phyloP scores from a whole-genome alignment of 1,140 invertebrate genomes.

The Myzus persicae region DNA sequence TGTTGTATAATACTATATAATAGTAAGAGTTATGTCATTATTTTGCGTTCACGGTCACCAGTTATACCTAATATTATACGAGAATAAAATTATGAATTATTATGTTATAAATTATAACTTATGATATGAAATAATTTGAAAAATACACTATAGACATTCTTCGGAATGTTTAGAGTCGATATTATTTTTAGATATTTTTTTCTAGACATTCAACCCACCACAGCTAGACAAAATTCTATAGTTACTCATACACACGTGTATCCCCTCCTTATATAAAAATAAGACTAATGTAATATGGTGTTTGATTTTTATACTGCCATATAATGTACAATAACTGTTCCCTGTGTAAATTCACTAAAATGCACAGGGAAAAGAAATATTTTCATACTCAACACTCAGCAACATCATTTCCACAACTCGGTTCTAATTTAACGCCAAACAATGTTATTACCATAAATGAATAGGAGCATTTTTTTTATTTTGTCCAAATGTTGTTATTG shows the following conservation, averaged over 20 bases:
- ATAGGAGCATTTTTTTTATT: neutral
- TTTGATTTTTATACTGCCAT: neutral
- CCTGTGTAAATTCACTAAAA: neutral
- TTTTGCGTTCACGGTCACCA: neutral
- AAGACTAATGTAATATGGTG: neutral
- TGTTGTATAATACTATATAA: neutral
- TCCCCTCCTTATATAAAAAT: neutral
- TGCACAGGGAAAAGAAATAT: neutral
- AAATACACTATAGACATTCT: neutral
- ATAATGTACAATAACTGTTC: neutral
- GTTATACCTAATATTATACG: neutral
- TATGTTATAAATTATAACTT: neutral
- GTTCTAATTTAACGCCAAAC: neutral
- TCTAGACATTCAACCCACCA: constrained; percentile 12
- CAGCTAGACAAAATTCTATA: constrained; percentile 9
- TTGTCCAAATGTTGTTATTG: neutral
- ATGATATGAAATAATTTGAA: neutral
- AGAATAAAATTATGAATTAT: constrained; percentile 19
- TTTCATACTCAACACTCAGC: no score
- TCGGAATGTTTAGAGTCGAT: neutral
- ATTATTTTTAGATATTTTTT: constrained; percentile 21
- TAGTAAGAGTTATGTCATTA: neutral
- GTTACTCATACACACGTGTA: neutral
- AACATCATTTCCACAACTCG: neutral
- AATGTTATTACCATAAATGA: neutral